Evolutionary conservation across 37 sponge, comb jelly and placozoan species (phyloP), one percentile per base, ranked within the genome.

Genomic region (Theonella swinhoei): DNA sequence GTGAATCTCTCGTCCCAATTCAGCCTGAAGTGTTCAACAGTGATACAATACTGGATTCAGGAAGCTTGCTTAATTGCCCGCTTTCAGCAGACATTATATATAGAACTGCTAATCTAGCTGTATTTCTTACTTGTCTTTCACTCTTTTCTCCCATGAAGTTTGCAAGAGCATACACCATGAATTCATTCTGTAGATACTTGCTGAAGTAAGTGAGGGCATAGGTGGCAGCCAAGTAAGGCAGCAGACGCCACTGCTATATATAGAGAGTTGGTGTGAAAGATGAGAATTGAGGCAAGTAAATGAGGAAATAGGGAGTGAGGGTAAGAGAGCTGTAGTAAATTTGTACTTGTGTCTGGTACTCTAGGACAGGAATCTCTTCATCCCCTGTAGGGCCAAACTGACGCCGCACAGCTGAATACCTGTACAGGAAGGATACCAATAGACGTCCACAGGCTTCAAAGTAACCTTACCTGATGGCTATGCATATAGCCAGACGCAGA

Each of bases 311-410:
- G n/a, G 63, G 74, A 59, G 31, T 39, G 39, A 31, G 58, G 66
- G 14, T 25, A 74, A 60, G 64, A 36, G 28, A 37, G 65, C 25
- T 37, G 68, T 29, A 62, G 65, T 4, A 33, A 25, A 28, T 23
- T 24, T 38, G 2, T 41, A 94, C 95, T 79, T 95, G 96, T 33
- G 91, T 71, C 64, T 91, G 97, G 69, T 97, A 97, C 72, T 94
- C 95, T 22, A 97, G 83, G 5, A 97, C 79, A 58, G 97, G 90
- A 0, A 94, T 25, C 62, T 97, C 97, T 30, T 73, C 77, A 33
- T 62, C 76, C 7, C 78, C 63, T 1, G 83, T 70, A 17, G 87
- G 87, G 26, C 95, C 95, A 89, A 97, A 97, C 88, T 97, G 97
- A 30, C 70, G 61, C 34, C 97, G 29, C 2, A 82, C 88, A 70